Conservation (phyloP, 2,888 invertebrate genomes). For the Junonia oenone region DNA sequence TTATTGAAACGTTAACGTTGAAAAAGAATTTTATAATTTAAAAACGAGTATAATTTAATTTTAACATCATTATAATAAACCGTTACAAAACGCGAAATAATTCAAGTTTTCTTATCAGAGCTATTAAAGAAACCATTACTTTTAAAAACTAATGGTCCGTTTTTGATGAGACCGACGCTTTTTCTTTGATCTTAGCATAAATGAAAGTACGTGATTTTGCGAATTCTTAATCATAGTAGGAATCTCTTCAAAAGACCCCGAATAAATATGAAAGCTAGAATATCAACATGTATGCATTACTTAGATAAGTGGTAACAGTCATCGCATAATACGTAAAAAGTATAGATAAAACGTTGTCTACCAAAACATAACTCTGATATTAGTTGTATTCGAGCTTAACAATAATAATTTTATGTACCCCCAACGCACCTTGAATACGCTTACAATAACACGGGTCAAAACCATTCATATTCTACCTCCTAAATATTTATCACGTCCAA, state of each 20-base stretch:
- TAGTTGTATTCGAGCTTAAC: slow-evolving; percentile 8
- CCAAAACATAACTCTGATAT: not conserved
- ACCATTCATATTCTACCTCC: slow-evolving; percentile 45
- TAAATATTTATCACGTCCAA: slow-evolving; percentile 48
- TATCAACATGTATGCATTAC: too few relatives aligned
- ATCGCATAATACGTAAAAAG: not conserved
- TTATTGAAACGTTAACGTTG: not conserved
- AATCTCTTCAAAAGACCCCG: too few relatives aligned
- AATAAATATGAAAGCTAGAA: too few relatives aligned
- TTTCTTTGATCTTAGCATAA: not conserved
- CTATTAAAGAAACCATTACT: not conserved
- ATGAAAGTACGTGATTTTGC: not conserved
- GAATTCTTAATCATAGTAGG: too few relatives aligned
- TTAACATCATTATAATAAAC: not conserved
- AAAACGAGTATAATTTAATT: not conserved
- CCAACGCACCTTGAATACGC: slow-evolving; percentile 41
- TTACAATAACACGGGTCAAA: slow-evolving; percentile 47
- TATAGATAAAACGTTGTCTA: not conserved
- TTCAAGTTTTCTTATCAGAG: not conserved
- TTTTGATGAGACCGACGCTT: not conserved
- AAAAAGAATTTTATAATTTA: not conserved
- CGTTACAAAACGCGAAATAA: not conserved
- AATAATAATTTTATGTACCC: slow-evolving; percentile 34
- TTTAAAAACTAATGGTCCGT: not conserved
- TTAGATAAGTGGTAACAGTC: too few relatives aligned